Evolutionary conservation across 37 sponge, comb jelly and placozoan species (phyloP).

Genomic region (Spongia lamella): DNA sequence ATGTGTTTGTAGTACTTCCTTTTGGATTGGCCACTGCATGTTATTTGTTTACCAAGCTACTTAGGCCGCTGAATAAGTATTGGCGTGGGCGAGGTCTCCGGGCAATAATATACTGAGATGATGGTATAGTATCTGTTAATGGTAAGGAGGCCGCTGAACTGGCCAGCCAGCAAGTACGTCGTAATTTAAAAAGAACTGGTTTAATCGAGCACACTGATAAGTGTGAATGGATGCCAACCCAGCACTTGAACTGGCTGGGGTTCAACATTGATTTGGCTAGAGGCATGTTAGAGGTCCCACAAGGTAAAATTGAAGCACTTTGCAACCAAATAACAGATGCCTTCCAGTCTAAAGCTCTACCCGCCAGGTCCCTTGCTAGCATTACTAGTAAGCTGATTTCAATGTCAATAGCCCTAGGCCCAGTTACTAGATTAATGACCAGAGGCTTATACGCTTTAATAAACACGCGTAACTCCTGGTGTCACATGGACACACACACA

Average conservation of each 20-base stretch:
- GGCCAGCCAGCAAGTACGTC: background rate
- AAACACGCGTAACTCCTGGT: too few species aligned
- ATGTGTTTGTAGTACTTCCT: conserved; percentile 3
- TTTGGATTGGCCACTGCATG: conserved; percentile 17
- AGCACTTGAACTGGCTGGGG: background rate
- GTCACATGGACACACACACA: too few species aligned
- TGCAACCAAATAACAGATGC: too few species aligned
- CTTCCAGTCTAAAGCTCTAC: too few species aligned
- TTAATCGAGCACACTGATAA: background rate
- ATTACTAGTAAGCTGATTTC: too few species aligned
- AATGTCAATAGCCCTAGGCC: too few species aligned
- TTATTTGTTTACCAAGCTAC: conserved; percentile 10
- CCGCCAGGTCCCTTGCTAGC: too few species aligned
- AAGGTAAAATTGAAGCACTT: background rate
- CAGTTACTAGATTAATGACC: too few species aligned
- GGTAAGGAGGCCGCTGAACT: background rate
- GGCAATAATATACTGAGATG: conserved; percentile 13
- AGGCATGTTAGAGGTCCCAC: background rate
- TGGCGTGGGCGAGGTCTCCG: background rate
- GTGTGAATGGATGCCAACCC: background rate
- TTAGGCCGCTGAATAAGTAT: background rate
- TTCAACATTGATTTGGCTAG: background rate
- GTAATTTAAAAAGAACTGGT: background rate
- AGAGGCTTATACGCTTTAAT: too few species aligned
- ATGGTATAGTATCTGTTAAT: conserved; percentile 2